These are phyloP conservation scores for Tupaia chinensis DNA, from an alignment of 2,113 vertebrate genomes.

Conservation along the genomic window DNA sequence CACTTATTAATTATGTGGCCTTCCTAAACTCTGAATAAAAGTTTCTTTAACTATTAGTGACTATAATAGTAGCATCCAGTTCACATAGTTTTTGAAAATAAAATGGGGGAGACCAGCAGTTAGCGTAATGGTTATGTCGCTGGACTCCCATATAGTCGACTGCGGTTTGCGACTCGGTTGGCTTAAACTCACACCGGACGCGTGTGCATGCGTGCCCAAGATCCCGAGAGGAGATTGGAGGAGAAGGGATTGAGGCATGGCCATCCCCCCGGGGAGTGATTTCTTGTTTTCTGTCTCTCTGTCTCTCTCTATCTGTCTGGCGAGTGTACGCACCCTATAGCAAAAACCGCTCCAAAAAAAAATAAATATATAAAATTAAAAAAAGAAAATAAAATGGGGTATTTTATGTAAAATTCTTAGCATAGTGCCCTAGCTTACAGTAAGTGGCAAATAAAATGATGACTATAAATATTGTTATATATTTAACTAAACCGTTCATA, in stretches of 20 bases:
- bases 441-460: neutral
- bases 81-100: neutral
- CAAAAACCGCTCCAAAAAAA: too few species aligned
- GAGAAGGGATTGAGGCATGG: too few species aligned
- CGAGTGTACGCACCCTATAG: too few species aligned
- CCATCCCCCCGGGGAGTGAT: too few species aligned
- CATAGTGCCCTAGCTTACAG: neutral
- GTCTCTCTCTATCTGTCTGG: too few species aligned
- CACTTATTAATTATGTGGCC: neutral
- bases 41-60: conserved; percentile 9
- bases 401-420: neutral
- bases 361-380: neutral
- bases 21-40: neutral
- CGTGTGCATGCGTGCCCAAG: too few species aligned
- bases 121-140: too few species aligned
- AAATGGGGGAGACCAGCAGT: neutral
- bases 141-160: too few species aligned
- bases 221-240: too few species aligned
- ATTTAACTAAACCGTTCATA: conserved; percentile 1
- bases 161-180: too few species aligned
- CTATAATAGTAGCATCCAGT: neutral
- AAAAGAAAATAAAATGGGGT: neutral
- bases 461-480: neutral
- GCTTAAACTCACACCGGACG: too few species aligned
- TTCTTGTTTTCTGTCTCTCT: too few species aligned